Evolutionary conservation across 2,888 invertebrate species (phyloP).

Genomic region (Cephus pygmeus): DNA sequence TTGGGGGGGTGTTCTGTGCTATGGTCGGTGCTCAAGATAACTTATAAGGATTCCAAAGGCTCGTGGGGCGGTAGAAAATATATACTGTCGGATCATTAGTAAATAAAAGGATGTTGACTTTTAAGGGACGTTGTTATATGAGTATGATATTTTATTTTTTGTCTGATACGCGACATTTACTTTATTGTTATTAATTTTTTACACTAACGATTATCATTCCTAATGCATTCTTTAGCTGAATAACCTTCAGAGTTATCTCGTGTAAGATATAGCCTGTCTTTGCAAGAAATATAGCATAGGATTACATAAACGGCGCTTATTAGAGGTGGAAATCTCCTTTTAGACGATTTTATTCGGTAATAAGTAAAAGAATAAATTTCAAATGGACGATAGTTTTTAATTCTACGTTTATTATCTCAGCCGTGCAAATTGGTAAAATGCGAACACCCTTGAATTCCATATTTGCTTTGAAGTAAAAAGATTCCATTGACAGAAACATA

Average conservation of each 20-base stretch:
- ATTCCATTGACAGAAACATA: too few species aligned
- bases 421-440: too few species aligned
- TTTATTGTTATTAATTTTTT: background rate
- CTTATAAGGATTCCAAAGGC: background rate
- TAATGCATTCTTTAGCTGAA: background rate
- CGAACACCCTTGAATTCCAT: too few species aligned
- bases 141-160: background rate
- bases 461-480: too few species aligned
- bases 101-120: background rate
- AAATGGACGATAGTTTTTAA: background rate
- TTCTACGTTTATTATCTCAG: background rate
- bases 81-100: background rate
- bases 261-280: background rate
- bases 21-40: background rate
- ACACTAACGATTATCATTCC: background rate
- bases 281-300: background rate
- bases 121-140: background rate
- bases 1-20: background rate
- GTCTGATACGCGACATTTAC: background rate
- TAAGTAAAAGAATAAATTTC: background rate
- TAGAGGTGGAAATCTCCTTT: background rate
- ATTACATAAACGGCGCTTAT: background rate
- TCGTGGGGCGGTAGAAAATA: background rate
- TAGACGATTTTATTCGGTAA: background rate
- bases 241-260: background rate